Conservation (phyloP, 1,140 invertebrate species). For the Nephila pilipes region DNA sequence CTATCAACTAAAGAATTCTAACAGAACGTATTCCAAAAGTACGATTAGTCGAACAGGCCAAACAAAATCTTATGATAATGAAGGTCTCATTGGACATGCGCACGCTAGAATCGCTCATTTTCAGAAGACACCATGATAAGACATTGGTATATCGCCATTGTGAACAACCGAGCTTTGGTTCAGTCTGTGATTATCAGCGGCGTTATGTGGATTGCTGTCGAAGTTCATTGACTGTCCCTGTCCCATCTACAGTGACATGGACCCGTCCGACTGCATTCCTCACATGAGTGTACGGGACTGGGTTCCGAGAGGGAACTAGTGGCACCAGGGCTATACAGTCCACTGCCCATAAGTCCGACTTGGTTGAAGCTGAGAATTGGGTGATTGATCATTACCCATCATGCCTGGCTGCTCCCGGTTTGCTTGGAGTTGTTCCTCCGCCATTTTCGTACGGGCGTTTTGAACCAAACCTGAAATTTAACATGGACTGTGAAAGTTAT, state of each 20-base stretch:
- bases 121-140: constrained; percentile 77
- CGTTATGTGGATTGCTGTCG: constrained; percentile 69
- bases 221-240: constrained; percentile 69
- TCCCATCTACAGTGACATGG: constrained; percentile 50
- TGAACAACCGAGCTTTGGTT: constrained; percentile 40
- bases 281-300: constrained; percentile 75
- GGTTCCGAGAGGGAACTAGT: constrained; percentile 77
- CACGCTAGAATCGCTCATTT: neutral
- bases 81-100: neutral
- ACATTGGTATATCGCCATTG: constrained; percentile 69
- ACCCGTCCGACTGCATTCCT: constrained; percentile 53
- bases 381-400: constrained; percentile 66
- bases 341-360: constrained; percentile 31
- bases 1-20: no score
- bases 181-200: constrained; percentile 60
- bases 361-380: constrained; percentile 42
- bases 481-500: neutral
- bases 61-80: neutral
- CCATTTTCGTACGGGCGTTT: constrained; percentile 98
- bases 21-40: no score
- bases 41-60: no score
- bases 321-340: constrained; percentile 74
- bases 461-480: constrained; percentile 97
- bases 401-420: constrained; percentile 39
- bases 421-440: constrained; percentile 94